Conservation (phyloP, 2,113 vertebrate genomes). For the Talpa occidentalis region DNA sequence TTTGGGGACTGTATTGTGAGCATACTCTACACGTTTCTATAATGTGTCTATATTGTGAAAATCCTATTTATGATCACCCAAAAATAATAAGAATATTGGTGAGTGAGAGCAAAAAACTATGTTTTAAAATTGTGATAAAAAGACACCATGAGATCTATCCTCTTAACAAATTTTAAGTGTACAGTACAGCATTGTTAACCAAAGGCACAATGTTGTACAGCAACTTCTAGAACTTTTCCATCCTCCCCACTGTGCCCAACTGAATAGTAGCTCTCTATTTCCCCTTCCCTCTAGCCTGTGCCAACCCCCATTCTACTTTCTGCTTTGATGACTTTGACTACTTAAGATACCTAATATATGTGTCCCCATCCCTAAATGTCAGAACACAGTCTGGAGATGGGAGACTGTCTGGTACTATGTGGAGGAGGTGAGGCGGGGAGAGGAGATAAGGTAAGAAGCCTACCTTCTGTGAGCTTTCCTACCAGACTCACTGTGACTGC, state of each 20-base stretch:
- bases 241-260: neutral
- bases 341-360: neutral
- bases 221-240: neutral
- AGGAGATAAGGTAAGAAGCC: neutral
- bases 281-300: neutral
- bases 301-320: neutral
- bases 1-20: slow-evolving; percentile 56
- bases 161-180: neutral
- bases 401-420: neutral
- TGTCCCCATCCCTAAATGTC: neutral
- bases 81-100: neutral
- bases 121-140: neutral
- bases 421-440: neutral
- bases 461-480: neutral
- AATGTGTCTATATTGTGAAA: slow-evolving; percentile 71
- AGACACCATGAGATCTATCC: neutral
- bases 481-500: neutral
- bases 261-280: neutral
- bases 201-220: neutral
- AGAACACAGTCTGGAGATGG: neutral
- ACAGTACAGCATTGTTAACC: neutral
- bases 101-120: neutral
- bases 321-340: neutral
- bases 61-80: slow-evolving; percentile 59
- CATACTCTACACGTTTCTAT: slow-evolving; percentile 72